These are phyloP conservation scores for Drosophila rellima DNA, from an alignment of 2,888 invertebrate genomes.

Conservation along the genomic window DNA sequence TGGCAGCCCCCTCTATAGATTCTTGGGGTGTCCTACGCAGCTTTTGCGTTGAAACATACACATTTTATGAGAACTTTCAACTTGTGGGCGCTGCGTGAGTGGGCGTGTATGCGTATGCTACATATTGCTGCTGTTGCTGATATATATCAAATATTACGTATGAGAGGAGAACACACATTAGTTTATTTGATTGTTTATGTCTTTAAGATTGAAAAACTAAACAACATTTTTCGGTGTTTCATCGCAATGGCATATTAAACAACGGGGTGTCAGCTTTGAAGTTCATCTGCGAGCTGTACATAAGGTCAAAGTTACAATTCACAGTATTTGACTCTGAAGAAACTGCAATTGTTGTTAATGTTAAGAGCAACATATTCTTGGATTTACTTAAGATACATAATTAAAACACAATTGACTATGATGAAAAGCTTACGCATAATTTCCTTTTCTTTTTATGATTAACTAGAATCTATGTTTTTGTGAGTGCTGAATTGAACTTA, in stretches of 20 bases:
- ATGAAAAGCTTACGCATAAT: neutral
- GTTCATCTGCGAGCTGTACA: constrained; percentile 23
- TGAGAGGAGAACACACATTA: constrained; percentile 47
- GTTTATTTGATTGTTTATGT: constrained; percentile 74
- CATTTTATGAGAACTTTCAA: constrained; percentile 80
- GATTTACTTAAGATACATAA: neutral
- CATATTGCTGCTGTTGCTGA: constrained; percentile 43
- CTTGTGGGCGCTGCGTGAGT: constrained; percentile 59
- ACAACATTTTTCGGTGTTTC: constrained; percentile 18
- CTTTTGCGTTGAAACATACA: constrained; percentile 33
- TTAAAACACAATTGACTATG: neutral
- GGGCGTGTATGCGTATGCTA: constrained; percentile 42
- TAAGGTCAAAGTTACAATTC: constrained; percentile 60
- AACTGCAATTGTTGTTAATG: constrained; percentile 1
- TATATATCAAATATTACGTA: constrained; percentile 74
- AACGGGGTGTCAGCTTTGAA: constrained; percentile 51
- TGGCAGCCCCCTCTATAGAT: constrained; percentile 38
- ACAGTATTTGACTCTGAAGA: neutral
- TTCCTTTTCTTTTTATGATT: neutral
- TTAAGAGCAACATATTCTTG: neutral
- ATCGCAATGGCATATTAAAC: constrained; percentile 19
- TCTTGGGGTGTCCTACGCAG: constrained; percentile 48
- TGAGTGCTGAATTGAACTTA: no score
- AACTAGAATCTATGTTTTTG: no score
- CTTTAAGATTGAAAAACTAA: constrained; percentile 27